Base-by-base conservation (phyloP, 2,888 invertebrate species). In the Zygaena filipendulae region DNA sequence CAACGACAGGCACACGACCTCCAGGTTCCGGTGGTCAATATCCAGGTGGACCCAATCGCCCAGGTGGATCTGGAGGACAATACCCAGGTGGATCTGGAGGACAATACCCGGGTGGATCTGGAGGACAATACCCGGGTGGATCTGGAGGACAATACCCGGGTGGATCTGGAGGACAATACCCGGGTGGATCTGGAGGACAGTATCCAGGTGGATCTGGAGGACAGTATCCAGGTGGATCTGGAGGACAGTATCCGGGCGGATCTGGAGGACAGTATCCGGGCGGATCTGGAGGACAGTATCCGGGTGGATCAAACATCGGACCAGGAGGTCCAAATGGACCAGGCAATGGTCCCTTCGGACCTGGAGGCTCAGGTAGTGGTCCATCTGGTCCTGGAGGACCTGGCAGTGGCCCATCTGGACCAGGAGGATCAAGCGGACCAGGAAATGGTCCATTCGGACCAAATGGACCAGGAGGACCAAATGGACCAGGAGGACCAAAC, bases 401-500 rank as follows among this genome's bases (percentile, higher is more conserved):
- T 6, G 16, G 16, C 7, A 7, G 7, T 16, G 16, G 16, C 7
- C 16, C 16, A 6, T 16, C 7, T 11, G 36, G 36, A 18, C 30
- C 44, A 13, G 38, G 45, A 13, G 51, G 52, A 21, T 50, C 35
- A 19, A 13, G 18, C 18, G 24, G 28, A n/a, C 32, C 32, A 4
- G 24, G 29, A 16, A 16, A 16, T 16, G 33, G 19, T 4, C 32
- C 32, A 29, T 35, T 3, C 4, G 33, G 32, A 20, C 40, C 40
- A 3, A 8, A 21, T 4, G 46, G 52, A 72, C 74, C 31, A 6
- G 42, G 45, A 6, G 25, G 40, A 3, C 36, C 39, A 19, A 43
- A 43, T 11, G 40, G 36, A 55, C 64, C 30, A 50, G 53, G 21
- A 53, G 59, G 13, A 59, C 70, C 7, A 16, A 35, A 33, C 18